A percentile compares a stretch with the other conserved stretches of the same genome.
Evolutionary conservation across 2,113 vertebrate genomes (phyloP).

Genomic region (Pelecanus crispus): DNA sequence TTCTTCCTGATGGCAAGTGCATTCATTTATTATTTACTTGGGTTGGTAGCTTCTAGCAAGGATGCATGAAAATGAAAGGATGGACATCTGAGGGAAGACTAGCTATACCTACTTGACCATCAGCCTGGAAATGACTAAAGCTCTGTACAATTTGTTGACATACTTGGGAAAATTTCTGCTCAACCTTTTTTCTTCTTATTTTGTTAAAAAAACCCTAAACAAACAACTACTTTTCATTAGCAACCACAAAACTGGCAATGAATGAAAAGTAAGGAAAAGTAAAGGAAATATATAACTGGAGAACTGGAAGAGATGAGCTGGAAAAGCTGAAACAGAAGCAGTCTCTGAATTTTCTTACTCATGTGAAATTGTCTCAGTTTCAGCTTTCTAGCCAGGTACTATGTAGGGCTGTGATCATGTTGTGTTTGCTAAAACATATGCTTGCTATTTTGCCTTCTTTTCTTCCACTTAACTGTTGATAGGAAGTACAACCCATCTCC

Average conservation of each 20-base stretch:
- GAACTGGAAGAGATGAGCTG: not conserved
- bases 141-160: not conserved
- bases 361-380: not conserved
- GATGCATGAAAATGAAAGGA: not conserved
- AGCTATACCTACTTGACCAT: not conserved
- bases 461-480: not conserved
- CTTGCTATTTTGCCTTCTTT: not conserved
- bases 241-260: not conserved
- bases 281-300: not conserved
- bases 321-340: not conserved
- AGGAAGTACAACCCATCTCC: not conserved
- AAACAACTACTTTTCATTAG: not conserved
- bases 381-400: not conserved
- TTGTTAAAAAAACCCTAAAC: not conserved
- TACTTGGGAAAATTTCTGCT: not conserved
- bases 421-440: not conserved
- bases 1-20: not conserved
- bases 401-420: not conserved
- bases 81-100: not conserved
- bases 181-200: not conserved
- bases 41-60: not conserved
- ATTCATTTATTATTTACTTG: not conserved
- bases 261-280: not conserved
- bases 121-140: not conserved
- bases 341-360: not conserved